A percentile compares a stretch with the other conserved stretches of the same genome.
phyloP scores from a whole-genome alignment of 2,113 vertebrate genomes.

The Benitochromis conjunctus region DNA sequence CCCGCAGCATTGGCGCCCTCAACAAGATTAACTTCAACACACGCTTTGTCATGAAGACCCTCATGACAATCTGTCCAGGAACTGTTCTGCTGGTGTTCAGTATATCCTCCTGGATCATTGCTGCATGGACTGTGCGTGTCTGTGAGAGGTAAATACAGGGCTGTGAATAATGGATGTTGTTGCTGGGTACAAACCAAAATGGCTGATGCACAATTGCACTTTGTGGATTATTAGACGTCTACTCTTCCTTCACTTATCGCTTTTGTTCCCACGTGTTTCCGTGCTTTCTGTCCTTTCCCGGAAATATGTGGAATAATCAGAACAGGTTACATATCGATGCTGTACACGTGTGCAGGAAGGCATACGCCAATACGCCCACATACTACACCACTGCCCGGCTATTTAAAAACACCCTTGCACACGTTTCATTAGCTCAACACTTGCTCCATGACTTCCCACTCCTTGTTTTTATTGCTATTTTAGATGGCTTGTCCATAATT shows the following conservation, averaged over 20 bases:
- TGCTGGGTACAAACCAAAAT: slow-evolving; percentile 21
- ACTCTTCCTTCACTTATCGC: slow-evolving; percentile 21
- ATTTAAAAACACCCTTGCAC: slow-evolving; percentile 38
- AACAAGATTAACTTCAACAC: slow-evolving; percentile 97
- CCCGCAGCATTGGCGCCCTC: slow-evolving; percentile 83
- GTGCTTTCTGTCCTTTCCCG: slow-evolving; percentile 28
- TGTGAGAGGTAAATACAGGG: slow-evolving; percentile 83
- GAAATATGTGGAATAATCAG: slow-evolving; percentile 3
- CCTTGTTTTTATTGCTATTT: slow-evolving; percentile 61
- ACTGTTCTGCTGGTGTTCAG: slow-evolving; percentile 92
- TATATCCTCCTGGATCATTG: slow-evolving; percentile 94
- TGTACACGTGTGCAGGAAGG: background rate
- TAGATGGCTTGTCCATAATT: slow-evolving; percentile 72
- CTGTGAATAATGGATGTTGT: slow-evolving; percentile 38
- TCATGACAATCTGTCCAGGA: slow-evolving; percentile 94
- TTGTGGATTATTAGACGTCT: slow-evolving; percentile 26
- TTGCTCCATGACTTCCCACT: slow-evolving; percentile 42
- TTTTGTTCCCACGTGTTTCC: slow-evolving; percentile 20
- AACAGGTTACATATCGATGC: slow-evolving; percentile 1
- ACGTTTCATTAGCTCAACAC: slow-evolving; percentile 57
- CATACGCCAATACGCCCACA: background rate
- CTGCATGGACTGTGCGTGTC: slow-evolving; percentile 92
- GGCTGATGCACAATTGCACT: slow-evolving; percentile 19
- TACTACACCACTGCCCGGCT: slow-evolving; percentile 2
- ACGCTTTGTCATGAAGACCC: slow-evolving; percentile 93